Conservation (phyloP, 2,888 invertebrate genomes). For the Cactoblastis cactorum region DNA sequence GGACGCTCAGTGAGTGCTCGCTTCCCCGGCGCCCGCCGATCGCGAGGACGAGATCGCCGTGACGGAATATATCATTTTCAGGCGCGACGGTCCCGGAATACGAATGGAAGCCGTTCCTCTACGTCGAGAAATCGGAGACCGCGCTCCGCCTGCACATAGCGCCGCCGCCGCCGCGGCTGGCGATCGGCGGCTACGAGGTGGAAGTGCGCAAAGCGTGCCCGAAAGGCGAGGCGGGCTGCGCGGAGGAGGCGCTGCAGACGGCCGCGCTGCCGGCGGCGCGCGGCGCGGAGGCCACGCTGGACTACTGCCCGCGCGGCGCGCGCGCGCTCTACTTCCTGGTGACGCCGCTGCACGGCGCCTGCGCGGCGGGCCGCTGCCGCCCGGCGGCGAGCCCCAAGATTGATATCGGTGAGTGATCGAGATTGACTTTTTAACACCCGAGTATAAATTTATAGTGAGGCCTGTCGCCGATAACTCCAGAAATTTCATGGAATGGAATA, state of each 20-base stretch:
- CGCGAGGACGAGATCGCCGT: background rate
- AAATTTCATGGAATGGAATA: no score
- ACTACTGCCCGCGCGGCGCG: conserved; percentile 48
- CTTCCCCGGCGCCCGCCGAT: no score
- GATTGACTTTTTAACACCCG: no score
- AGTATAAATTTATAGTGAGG: no score
- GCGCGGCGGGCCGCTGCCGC: conserved; percentile 40
- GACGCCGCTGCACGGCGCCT: conserved; percentile 56
- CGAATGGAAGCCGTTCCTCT: conserved; percentile 67
- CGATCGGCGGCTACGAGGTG: conserved; percentile 48
- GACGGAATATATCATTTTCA: conserved; percentile 25
- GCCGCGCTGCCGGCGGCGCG: conserved; percentile 31
- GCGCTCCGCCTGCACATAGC: conserved; percentile 56
- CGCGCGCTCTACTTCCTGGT: conserved; percentile 60
- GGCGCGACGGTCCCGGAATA: conserved; percentile 49
- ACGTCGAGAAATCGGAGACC: conserved; percentile 57
- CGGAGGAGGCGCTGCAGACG: conserved; percentile 32
- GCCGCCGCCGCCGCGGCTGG: conserved; percentile 53
- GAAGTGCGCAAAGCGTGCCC: conserved; percentile 44
- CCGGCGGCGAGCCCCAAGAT: conserved; percentile 58
- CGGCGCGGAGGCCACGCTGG: conserved; percentile 52
- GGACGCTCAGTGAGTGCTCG: conserved; percentile 63
- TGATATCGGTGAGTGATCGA: conserved; percentile 61
- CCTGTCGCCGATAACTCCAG: no score
- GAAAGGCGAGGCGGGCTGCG: conserved; percentile 31